Conservation (phyloP, 2,797 vertebrate species). For the Chelon labrosus region DNA sequence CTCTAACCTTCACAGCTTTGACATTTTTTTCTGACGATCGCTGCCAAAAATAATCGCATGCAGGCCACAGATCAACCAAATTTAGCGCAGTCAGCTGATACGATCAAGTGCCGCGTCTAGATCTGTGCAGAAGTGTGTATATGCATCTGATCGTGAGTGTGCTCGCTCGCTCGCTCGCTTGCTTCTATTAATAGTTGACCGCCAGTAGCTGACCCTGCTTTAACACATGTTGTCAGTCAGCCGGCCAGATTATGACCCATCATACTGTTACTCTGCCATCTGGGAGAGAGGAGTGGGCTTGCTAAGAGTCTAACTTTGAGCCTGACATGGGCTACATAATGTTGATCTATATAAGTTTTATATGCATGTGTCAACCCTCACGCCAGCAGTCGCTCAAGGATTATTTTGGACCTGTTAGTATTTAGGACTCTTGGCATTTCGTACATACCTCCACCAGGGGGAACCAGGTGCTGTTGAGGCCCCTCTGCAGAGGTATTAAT, state of each 20-base stretch:
- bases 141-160: slow-evolving; percentile 3
- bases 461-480: slow-evolving; percentile 61
- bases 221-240: slow-evolving; percentile 75
- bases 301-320: slow-evolving; percentile 33
- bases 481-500: slow-evolving; percentile 47
- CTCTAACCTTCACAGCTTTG: background rate
- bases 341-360: background rate
- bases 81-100: background rate
- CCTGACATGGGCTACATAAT: background rate
- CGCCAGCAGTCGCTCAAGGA: slow-evolving; percentile 24
- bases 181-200: slow-evolving; percentile 60
- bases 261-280: slow-evolving; percentile 66
- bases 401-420: slow-evolving; percentile 66
- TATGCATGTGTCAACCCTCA: background rate
- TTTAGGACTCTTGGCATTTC: slow-evolving; percentile 62
- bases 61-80: background rate
- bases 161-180: slow-evolving; percentile 1
- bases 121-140: background rate
- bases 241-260: slow-evolving; percentile 71
- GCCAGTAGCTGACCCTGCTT: slow-evolving; percentile 50
- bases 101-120: background rate
- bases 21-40: no score
- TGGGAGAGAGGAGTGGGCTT: slow-evolving; percentile 48
- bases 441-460: slow-evolving; percentile 69
- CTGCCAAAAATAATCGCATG: background rate